Evolutionary conservation across 2,113 vertebrate species (phyloP).

Genomic region (Meleagris gallopavo): DNA sequence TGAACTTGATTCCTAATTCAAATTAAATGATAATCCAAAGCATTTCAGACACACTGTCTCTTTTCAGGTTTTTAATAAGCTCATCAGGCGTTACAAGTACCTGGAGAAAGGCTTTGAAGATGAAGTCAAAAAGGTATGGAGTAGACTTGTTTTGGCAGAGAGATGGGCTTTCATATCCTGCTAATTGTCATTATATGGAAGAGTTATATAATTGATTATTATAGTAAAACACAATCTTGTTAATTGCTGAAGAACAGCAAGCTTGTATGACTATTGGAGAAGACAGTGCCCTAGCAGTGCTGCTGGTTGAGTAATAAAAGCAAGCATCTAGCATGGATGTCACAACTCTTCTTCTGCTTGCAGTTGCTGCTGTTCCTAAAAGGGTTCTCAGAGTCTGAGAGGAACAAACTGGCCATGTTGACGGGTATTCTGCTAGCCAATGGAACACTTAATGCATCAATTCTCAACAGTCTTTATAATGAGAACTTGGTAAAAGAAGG

Average conservation of each 20-base stretch:
- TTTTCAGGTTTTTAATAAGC: slow-evolving; percentile 97
- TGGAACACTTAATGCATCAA: slow-evolving; percentile 94
- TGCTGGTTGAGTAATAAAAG: neutral
- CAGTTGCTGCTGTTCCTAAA: slow-evolving; percentile 98
- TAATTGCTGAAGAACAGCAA: neutral
- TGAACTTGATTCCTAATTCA: neutral
- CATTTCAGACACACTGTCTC: neutral
- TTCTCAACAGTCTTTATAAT: slow-evolving; percentile 97
- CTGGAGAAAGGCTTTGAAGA: slow-evolving; percentile 99
- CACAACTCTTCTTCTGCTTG: neutral
- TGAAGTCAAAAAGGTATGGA: slow-evolving; percentile 97
- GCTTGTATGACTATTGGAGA: neutral
- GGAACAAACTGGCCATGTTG: slow-evolving; percentile 98
- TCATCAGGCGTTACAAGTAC: slow-evolving; percentile 99
- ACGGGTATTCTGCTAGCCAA: slow-evolving; percentile 97
- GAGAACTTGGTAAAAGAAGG: slow-evolving; percentile 99
- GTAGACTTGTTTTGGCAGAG: neutral
- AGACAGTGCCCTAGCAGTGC: neutral
- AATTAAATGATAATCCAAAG: neutral
- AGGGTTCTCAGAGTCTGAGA: slow-evolving; percentile 97
- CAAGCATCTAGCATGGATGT: neutral
- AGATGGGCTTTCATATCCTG: neutral
- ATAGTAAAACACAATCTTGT: neutral
- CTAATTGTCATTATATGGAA: neutral
- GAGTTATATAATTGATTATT: neutral